These are phyloP conservation scores for Hermetia illucens DNA, from an alignment of 1,140 invertebrate species.

Conservation along the genomic window DNA sequence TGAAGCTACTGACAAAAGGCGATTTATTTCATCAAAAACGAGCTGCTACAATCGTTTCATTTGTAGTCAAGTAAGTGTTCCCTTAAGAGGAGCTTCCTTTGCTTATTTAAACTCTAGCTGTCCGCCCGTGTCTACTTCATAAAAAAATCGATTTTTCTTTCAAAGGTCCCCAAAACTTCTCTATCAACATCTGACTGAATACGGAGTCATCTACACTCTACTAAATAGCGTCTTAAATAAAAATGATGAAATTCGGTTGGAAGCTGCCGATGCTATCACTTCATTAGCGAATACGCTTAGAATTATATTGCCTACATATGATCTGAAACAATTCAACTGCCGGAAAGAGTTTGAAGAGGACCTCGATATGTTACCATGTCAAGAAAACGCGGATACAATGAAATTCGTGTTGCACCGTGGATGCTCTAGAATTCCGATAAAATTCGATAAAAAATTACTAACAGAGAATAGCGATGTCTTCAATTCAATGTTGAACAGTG, in stretches of 20 bases:
- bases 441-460: slow-evolving; percentile 25
- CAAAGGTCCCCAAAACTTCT: slow-evolving; percentile 7
- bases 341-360: slow-evolving; percentile 6
- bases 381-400: slow-evolving; percentile 11
- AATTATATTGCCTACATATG: slow-evolving; percentile 16
- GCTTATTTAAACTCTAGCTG: too few species aligned
- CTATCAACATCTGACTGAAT: slow-evolving; percentile 25
- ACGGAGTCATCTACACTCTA: slow-evolving; percentile 19
- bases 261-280: slow-evolving; percentile 24
- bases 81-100: background rate
- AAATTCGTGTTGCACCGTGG: slow-evolving; percentile 15
- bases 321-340: slow-evolving; percentile 6
- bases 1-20: slow-evolving; percentile 17
- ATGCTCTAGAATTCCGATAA: slow-evolving; percentile 9
- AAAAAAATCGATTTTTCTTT: slow-evolving; percentile 15
- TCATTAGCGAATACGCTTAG: slow-evolving; percentile 17
- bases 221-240: slow-evolving; percentile 21
- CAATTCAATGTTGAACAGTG: slow-evolving; percentile 27
- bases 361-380: slow-evolving; percentile 2
- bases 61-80: slow-evolving; percentile 5
- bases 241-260: slow-evolving; percentile 18
- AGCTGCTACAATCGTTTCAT: slow-evolving; percentile 23
- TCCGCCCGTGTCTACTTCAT: too few species aligned
- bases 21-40: slow-evolving; percentile 21
- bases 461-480: slow-evolving; percentile 27